phyloP scores from a whole-genome alignment of 1,140 invertebrate species.

The Bacillus rossius region DNA sequence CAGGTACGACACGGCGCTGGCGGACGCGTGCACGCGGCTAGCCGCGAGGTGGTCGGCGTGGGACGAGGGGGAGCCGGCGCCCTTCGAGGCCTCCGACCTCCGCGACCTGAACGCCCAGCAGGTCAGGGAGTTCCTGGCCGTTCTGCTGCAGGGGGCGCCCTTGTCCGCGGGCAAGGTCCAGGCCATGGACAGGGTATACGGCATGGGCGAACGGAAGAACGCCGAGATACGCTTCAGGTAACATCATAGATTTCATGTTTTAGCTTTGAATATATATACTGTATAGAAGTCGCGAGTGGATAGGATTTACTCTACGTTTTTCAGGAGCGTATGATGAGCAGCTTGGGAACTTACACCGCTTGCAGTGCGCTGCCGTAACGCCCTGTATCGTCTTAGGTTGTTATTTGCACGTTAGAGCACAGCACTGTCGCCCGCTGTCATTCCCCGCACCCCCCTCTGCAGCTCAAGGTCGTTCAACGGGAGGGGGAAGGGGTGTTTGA shows the following conservation, averaged over 20 bases:
- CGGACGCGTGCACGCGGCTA: slow-evolving; percentile 56
- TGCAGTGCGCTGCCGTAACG: too few relatives aligned
- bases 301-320: too few relatives aligned
- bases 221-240: slow-evolving; percentile 65
- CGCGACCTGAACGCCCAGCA: slow-evolving; percentile 58
- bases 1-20: slow-evolving; percentile 66
- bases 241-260: slow-evolving; percentile 14
- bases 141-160: slow-evolving; percentile 53
- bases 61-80: slow-evolving; percentile 37
- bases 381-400: too few relatives aligned
- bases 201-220: slow-evolving; percentile 61
- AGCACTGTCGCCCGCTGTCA: too few relatives aligned
- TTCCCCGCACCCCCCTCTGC: too few relatives aligned
- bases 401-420: too few relatives aligned
- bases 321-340: too few relatives aligned
- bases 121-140: slow-evolving; percentile 63
- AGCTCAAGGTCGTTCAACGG: too few relatives aligned
- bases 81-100: slow-evolving; percentile 49
- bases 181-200: slow-evolving; percentile 60
- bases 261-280: too few relatives aligned
- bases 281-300: too few relatives aligned
- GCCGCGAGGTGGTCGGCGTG: slow-evolving; percentile 49
- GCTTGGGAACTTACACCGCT: too few relatives aligned
- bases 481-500: too few relatives aligned
- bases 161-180: slow-evolving; percentile 54